Evolutionary conservation across 2,113 vertebrate genomes (phyloP).

Genomic region (Xiphophorus hellerii): DNA sequence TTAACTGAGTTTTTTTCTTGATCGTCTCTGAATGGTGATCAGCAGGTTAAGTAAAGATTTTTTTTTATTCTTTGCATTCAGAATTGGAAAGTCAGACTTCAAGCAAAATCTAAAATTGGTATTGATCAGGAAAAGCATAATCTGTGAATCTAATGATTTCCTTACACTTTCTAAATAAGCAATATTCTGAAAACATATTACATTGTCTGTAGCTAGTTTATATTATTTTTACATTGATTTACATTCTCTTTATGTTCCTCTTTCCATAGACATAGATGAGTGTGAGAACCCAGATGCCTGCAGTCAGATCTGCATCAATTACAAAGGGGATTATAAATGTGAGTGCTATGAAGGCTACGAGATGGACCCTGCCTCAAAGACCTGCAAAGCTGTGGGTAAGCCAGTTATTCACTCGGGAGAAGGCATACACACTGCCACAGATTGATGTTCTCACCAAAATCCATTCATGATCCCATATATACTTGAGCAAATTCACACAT

Average conservation of each 20-base stretch:
- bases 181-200: background rate
- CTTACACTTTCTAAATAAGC: background rate
- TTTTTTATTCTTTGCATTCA: too few relatives aligned
- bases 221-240: background rate
- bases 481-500: conserved; percentile 9
- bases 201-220: background rate
- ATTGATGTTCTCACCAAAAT: conserved; percentile 27
- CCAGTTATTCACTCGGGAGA: conserved; percentile 17
- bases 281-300: conserved; percentile 95
- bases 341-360: conserved; percentile 97
- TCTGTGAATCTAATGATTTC: background rate
- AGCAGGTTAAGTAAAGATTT: background rate
- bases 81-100: too few relatives aligned
- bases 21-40: background rate
- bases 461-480: background rate
- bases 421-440: conserved; percentile 20
- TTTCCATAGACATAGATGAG: conserved; percentile 92
- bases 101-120: too few relatives aligned
- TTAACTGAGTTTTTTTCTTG: background rate
- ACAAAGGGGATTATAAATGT: conserved; percentile 98
- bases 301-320: conserved; percentile 99
- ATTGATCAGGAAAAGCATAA: too few relatives aligned
- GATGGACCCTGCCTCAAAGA: conserved; percentile 94
- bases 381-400: conserved; percentile 98
- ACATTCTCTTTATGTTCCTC: conserved; percentile 6